Conservation (phyloP, 2,888 invertebrate species). For the Dolichomitus sp. region DNA sequence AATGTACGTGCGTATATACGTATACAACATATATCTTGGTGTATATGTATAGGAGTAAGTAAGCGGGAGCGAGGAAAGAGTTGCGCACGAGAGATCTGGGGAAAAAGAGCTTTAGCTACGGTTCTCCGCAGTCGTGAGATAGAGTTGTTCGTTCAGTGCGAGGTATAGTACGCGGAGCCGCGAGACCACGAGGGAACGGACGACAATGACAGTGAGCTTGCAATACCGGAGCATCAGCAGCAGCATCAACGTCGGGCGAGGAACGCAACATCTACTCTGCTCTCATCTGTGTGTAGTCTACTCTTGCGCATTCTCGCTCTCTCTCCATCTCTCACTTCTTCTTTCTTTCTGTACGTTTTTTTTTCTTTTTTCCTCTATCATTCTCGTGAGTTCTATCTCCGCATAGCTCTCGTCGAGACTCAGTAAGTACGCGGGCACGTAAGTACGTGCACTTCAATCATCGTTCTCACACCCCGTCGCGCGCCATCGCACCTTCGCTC, state of each 20-base stretch:
- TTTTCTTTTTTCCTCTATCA: slow-evolving; percentile 54
- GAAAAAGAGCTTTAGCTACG: slow-evolving; percentile 47
- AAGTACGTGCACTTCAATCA: slow-evolving; percentile 84
- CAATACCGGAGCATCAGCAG: slow-evolving; percentile 53
- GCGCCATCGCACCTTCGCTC: slow-evolving; percentile 79
- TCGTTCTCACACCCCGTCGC: slow-evolving; percentile 80
- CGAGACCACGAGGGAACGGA: slow-evolving; percentile 66
- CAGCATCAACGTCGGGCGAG: slow-evolving; percentile 60
- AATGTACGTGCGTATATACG: not conserved
- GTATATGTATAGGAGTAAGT: slow-evolving; percentile 3
- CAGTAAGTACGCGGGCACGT: slow-evolving; percentile 79
- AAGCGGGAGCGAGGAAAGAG: slow-evolving; percentile 9
- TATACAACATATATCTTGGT: not conserved
- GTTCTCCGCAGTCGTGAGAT: slow-evolving; percentile 52
- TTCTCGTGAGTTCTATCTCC: slow-evolving; percentile 57
- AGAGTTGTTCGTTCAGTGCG: slow-evolving; percentile 45
- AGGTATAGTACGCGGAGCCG: slow-evolving; percentile 43
- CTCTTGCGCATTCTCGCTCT: slow-evolving; percentile 23
- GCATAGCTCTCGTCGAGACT: slow-evolving; percentile 69
- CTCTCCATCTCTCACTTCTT: too few species aligned
- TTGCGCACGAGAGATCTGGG: slow-evolving; percentile 8
- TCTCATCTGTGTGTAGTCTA: not conserved
- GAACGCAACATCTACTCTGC: slow-evolving; percentile 48
- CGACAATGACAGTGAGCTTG: slow-evolving; percentile 56
- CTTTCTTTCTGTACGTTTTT: slow-evolving; percentile 11